phyloP scores from a whole-genome alignment of 2,888 invertebrate genomes.

The Drosophila differens region DNA sequence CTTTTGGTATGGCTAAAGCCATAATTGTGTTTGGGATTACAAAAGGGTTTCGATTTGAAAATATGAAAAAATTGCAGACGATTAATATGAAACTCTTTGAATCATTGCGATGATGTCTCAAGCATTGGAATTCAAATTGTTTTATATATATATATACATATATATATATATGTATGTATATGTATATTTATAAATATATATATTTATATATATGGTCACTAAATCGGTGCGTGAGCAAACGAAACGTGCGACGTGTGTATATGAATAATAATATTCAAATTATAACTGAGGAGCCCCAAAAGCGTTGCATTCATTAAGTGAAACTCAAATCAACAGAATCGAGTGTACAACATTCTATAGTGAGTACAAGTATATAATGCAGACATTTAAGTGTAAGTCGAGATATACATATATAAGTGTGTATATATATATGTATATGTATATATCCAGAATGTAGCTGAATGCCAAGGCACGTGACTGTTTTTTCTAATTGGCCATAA shows the following conservation, averaged over 20 bases:
- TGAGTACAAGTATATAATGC: constrained; percentile 3
- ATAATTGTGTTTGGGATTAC: not conserved
- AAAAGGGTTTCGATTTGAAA: constrained; percentile 11
- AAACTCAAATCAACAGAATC: constrained; percentile 30
- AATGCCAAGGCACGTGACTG: constrained; percentile 67
- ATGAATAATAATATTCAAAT: constrained; percentile 80
- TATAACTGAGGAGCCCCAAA: constrained; percentile 33
- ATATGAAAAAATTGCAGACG: not conserved
- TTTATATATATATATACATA: constrained; percentile 12
- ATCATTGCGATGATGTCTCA: constrained; percentile 39
- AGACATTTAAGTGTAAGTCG: constrained; percentile 43
- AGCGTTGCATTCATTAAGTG: constrained; percentile 37
- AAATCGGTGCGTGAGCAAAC: constrained; percentile 59
- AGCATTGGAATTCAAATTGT: constrained; percentile 59
- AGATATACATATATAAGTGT: constrained; percentile 28
- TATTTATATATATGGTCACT: constrained; percentile 48
- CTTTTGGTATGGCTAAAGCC: constrained; percentile 23
- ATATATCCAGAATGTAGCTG: constrained; percentile 14
- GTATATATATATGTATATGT: constrained; percentile 4
- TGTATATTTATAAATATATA: constrained; percentile 11
- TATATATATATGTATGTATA: constrained; percentile 13
- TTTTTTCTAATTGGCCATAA: constrained; percentile 69
- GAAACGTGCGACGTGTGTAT: constrained; percentile 61
- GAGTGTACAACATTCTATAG: constrained; percentile 16
- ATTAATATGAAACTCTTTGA: constrained; percentile 15